Evolutionary conservation across 2,888 invertebrate genomes (phyloP).

Genomic region (Osmoderma eremita): DNA sequence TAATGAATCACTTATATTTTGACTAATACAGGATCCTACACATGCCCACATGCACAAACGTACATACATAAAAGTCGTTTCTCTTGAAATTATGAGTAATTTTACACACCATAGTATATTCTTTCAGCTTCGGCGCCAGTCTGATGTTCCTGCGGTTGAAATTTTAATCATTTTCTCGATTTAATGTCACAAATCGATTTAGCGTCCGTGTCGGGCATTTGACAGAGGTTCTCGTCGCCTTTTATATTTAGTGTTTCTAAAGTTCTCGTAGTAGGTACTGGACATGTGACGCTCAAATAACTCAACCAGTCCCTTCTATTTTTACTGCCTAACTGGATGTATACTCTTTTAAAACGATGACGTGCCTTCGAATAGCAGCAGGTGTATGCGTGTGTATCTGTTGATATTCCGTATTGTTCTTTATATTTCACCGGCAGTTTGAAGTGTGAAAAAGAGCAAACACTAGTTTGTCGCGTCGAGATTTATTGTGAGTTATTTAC

Average conservation of each 20-base stretch:
- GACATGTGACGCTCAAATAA: constrained; percentile 1
- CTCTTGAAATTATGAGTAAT: constrained; percentile 36
- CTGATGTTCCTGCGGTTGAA: constrained; percentile 29
- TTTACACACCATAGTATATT: constrained; percentile 30
- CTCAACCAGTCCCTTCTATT: constrained; percentile 15
- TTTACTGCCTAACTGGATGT: constrained; percentile 8
- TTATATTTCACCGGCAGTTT: too few relatives aligned
- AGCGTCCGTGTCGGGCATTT: constrained; percentile 7
- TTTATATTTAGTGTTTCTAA: constrained; percentile 22
- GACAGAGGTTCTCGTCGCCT: constrained; percentile 16
- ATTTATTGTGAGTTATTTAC: constrained; percentile 15
- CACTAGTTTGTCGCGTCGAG: too few relatives aligned
- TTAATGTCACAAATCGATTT: constrained; percentile 34
- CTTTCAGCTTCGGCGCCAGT: constrained; percentile 22
- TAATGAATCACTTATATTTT: constrained; percentile 6
- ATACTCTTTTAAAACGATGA: constrained; percentile 2
- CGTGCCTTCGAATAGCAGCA: background rate
- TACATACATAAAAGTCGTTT: constrained; percentile 12
- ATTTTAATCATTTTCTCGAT: constrained; percentile 35
- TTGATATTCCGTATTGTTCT: background rate
- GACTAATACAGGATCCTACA: background rate
- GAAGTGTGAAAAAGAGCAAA: too few relatives aligned
- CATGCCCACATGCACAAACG: background rate
- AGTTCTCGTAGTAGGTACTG: background rate
- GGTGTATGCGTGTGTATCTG: too few relatives aligned